Base-by-base conservation (phyloP, 2,888 invertebrate species). In the Agonopterix alstromeriana region DNA sequence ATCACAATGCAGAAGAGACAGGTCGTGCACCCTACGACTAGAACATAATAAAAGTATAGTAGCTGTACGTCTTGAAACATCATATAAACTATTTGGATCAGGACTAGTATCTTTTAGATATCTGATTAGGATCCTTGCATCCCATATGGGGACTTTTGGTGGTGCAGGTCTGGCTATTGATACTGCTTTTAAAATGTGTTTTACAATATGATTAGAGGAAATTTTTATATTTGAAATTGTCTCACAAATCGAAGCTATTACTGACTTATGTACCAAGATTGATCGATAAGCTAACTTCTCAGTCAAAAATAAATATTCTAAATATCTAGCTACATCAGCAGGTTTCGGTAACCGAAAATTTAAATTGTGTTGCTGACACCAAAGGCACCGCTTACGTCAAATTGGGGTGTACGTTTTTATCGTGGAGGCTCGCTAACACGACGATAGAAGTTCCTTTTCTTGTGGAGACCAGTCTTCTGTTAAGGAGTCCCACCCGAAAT, bases 191-290 rank as follows among this genome's bases (percentile, higher is more conserved):
- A n/a, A n/a, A n/a, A n/a, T n/a, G n/a, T n/a, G n/a, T n/a, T n/a
- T n/a, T n/a, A n/a, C n/a, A 56, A 57, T 14, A 8, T 17, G 41
- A 41, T 46, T 50, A 3, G 50, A 48, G 9, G 52, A 52, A 12
- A 55, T 48, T 41, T 55, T 45, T 38, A 50, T 45, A 14, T 48
- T 35, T 1, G 49, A 50, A 35, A 51, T 36, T 4, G 51, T 53
- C 36, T 56, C 49, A 38, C 55, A 55, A 46, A 61, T 35, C 3
- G 56, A 52, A 4, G 52, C 42, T 42, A 57, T 54, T 10, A 52
- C 53, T 2, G 58, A 61, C 47, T 58, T 58, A 50, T 58, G 57
- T 1, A 61, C 57, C 0, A 57, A 44, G 49, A 57, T 58, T n/a
- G 57, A 52, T 8, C 55, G 40, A 36, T 58, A 58, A 8, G 58